phyloP scores from a whole-genome alignment of 2,797 vertebrate genomes.

The Bradypodion ventrale region DNA sequence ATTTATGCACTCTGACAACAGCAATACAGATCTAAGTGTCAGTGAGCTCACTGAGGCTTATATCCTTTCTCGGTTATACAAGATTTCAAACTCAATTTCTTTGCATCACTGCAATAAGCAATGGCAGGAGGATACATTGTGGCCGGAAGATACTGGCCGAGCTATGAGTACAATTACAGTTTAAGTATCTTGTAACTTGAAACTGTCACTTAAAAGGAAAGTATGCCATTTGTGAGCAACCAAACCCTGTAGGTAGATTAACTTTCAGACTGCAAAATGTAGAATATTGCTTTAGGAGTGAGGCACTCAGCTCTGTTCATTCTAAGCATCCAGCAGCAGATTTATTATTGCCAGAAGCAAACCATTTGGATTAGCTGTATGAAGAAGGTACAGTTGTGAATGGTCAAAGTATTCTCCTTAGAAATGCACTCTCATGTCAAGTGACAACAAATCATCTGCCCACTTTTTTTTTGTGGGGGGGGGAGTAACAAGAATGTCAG shows the following conservation, averaged over 20 bases:
- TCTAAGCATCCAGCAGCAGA: not conserved
- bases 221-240: not conserved
- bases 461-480: not conserved
- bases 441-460: not conserved
- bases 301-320: not conserved
- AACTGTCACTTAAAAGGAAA: not conserved
- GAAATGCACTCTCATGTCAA: not conserved
- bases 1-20: too few species aligned
- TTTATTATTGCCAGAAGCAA: not conserved
- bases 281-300: not conserved
- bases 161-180: not conserved
- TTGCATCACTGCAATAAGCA: not conserved
- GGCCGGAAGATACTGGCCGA: not conserved
- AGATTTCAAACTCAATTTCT: not conserved
- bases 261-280: not conserved
- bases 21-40: not conserved
- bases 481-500: not conserved
- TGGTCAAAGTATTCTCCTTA: not conserved
- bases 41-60: not conserved
- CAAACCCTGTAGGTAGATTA: slow-evolving; percentile 3
- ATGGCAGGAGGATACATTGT: not conserved
- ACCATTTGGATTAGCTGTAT: not conserved
- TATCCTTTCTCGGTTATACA: not conserved
- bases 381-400: not conserved
- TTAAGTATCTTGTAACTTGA: not conserved